Percentiles rank a stretch among this genome's conserved stretches.
Conservation (phyloP, 1,140 invertebrate genomes). For the Rhyacophila brunnea region DNA sequence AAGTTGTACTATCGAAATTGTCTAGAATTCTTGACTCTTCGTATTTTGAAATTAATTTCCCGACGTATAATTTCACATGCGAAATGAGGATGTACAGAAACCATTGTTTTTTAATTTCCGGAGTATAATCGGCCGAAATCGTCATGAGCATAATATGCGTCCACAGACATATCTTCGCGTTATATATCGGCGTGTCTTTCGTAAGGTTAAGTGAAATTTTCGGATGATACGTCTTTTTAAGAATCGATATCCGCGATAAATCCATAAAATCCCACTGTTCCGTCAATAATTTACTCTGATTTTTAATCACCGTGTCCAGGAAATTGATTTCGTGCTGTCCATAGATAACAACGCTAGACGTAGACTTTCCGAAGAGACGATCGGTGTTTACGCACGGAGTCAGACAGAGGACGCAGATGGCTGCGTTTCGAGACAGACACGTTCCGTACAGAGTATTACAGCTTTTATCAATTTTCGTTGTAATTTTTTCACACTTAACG, state of each 20-base stretch:
- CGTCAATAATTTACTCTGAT: neutral
- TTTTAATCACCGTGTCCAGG: neutral
- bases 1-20: constrained; percentile 1
- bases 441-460: constrained; percentile 6
- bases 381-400: constrained; percentile 4
- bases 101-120: constrained; percentile 1
- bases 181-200: neutral
- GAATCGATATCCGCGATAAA: neutral
- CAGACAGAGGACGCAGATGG: constrained; percentile 10
- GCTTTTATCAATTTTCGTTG: constrained; percentile 1
- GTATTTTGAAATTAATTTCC: neutral
- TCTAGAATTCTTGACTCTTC: constrained; percentile 1
- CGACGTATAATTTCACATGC: neutral
- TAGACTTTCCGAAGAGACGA: neutral
- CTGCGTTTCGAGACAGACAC: constrained; percentile 4
- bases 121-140: neutral
- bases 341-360: neutral
- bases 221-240: neutral
- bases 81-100: neutral
- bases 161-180: constrained; percentile 14
- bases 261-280: constrained; percentile 17
- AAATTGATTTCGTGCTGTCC: neutral
- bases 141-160: neutral
- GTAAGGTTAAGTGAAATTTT: neutral
- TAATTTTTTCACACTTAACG: neutral